Base-by-base conservation (phyloP, 2,113 vertebrate genomes). In the Romanogobio albipinnatus region DNA sequence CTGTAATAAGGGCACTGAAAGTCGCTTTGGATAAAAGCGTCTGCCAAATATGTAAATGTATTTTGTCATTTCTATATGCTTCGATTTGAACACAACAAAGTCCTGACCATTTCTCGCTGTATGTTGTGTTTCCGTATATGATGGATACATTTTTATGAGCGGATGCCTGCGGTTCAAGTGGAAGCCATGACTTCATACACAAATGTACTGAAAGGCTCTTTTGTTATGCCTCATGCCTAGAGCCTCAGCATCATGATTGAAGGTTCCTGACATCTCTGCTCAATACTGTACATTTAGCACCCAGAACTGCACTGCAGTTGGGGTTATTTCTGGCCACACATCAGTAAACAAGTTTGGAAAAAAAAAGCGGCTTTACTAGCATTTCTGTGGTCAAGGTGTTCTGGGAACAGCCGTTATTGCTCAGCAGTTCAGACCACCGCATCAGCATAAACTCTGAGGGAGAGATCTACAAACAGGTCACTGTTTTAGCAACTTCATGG, bases 261-360 rank as follows among this genome's bases (percentile, higher is more conserved):
- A 51, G 70, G 75, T 61, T 82, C 53, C 33, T 45, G 82, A 81
- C 33, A 53, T 85, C 81, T 53, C 80, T 73, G 53, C 58, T 87
- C 77, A 86, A 83, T 76, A 64, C 56, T 29, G 45, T 82, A 89
- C 87, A 91, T 85, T 84, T 89, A 85, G 85, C 87, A 17, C 84
- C 77, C 74, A 89, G 82, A 88, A 88, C 86, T 87, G 86, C 13
- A 58, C 81, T 81, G 85, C 87, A 88, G 39, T 73, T 90, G 86
- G 85, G 90, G 90, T 88, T 88, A 83, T 82, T 9, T 22, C 83
- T 89, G 88, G 91, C 91, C 84, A 82, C 87, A 88, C 87, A 89
- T 90, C 90, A 91, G 92, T 90, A 93, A 92, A 93, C 91, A 92
- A 86, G 82, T 78, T 83, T 88, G 91, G n/a, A n/a, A n/a, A 90